phyloP scores from a whole-genome alignment of 2,797 vertebrate species.

The Clarias fuscus region DNA sequence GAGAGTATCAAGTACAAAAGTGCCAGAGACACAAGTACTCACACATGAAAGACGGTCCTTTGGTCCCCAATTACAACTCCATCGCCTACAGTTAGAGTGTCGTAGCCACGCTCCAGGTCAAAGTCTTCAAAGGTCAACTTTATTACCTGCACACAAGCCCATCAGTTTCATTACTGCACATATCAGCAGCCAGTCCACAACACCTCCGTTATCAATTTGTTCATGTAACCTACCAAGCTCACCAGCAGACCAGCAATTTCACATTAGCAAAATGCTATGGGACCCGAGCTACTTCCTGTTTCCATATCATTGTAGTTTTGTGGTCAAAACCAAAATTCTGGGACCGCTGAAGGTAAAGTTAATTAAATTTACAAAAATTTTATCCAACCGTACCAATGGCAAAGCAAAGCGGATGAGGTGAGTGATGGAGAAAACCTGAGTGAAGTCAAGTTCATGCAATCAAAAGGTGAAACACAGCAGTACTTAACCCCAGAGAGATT shows the following conservation, averaged over 20 bases:
- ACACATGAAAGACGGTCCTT: slow-evolving; percentile 97
- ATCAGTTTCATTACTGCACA: slow-evolving; percentile 24
- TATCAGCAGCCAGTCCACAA: neutral
- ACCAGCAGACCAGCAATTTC: neutral
- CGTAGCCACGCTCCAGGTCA: slow-evolving; percentile 95
- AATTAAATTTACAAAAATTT: neutral
- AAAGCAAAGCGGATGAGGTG: neutral
- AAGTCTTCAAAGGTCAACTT: slow-evolving; percentile 98
- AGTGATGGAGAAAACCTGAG: neutral
- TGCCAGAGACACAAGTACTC: slow-evolving; percentile 72
- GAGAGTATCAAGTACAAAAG: slow-evolving; percentile 40
- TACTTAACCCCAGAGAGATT: neutral
- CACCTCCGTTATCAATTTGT: neutral
- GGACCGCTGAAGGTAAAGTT: neutral
- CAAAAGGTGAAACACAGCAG: neutral
- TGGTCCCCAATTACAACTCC: slow-evolving; percentile 93
- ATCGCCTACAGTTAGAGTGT: slow-evolving; percentile 94
- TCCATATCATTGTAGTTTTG: neutral
- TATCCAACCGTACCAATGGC: neutral
- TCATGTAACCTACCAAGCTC: neutral
- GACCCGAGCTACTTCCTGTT: neutral
- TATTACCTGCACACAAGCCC: slow-evolving; percentile 84
- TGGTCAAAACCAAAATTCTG: neutral
- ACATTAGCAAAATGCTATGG: neutral
- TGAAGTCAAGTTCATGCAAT: neutral